Percentiles rank a stretch among this genome's conserved stretches.
phyloP scores from a whole-genome alignment of 2,797 vertebrate species.

The Mormyrus hasselquistii region DNA sequence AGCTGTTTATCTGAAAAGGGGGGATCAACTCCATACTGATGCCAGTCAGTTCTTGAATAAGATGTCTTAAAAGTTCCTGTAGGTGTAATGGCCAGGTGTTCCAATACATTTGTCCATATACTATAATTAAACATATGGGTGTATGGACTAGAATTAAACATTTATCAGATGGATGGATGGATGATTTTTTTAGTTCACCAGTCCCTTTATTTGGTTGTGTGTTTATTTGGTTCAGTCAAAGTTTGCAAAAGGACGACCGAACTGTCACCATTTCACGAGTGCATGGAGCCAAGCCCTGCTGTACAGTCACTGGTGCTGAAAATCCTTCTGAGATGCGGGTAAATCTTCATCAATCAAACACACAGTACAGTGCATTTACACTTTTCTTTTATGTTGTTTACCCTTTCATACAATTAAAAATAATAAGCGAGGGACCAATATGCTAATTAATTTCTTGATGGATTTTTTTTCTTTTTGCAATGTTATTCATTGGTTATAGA shows the following conservation, averaged over 20 bases:
- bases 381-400: neutral
- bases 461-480: neutral
- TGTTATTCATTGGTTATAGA: slow-evolving; percentile 6
- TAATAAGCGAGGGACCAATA: neutral
- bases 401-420: neutral
- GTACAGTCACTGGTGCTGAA: slow-evolving; percentile 31
- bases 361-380: neutral
- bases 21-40: no score
- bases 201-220: neutral
- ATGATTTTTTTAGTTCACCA: neutral
- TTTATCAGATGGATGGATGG: neutral
- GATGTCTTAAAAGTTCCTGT: no score
- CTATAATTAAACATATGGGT: neutral
- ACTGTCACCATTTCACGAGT: slow-evolving; percentile 20
- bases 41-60: no score
- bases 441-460: neutral
- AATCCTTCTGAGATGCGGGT: slow-evolving; percentile 34
- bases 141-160: neutral
- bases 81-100: no score
- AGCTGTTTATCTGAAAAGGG: no score
- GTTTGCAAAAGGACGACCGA: neutral
- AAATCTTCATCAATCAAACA: neutral
- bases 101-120: no score
- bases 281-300: slow-evolving; percentile 23
- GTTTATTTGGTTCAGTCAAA: neutral